A percentile compares a stretch with the other conserved stretches of the same genome.
Conservation (phyloP, 2,113 vertebrate species). For the Fregetta grallaria region DNA sequence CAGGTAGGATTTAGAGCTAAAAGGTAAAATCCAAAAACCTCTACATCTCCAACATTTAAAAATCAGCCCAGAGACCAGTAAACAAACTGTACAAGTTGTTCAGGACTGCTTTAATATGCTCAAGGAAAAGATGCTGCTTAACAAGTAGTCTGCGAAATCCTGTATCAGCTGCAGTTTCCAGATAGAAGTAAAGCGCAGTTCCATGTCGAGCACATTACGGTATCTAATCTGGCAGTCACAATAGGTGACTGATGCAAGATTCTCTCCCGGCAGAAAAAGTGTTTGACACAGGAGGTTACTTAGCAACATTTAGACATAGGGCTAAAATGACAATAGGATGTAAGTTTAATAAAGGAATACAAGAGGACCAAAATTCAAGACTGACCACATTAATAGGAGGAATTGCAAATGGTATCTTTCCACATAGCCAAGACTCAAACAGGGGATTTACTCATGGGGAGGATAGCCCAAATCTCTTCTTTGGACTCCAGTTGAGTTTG, state of each 20-base stretch:
- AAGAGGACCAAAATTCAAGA: not conserved
- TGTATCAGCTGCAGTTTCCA: constrained; percentile 41
- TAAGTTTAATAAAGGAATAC: constrained; percentile 28
- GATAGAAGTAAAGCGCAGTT: constrained; percentile 38
- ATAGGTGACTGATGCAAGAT: constrained; percentile 58
- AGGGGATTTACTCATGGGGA: not conserved
- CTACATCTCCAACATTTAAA: not conserved
- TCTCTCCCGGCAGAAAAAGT: constrained; percentile 44
- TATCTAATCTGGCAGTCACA: constrained; percentile 65
- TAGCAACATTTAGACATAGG: constrained; percentile 62
- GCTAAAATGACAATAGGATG: constrained; percentile 13
- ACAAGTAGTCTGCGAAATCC: constrained; percentile 40
- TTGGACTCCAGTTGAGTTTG: not conserved
- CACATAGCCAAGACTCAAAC: not conserved
- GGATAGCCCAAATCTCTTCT: not conserved
- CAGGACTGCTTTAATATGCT: not conserved
- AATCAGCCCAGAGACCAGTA: not conserved
- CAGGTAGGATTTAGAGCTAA: not conserved
- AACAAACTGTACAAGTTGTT: not conserved
- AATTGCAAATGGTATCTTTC: not conserved
- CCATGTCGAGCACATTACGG: constrained; percentile 36
- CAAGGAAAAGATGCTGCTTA: constrained; percentile 14
- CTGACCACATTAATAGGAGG: not conserved
- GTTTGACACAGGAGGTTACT: constrained; percentile 63
- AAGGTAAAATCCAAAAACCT: not conserved